A percentile compares a stretch with the other conserved stretches of the same genome.
phyloP scores from a whole-genome alignment of 1,140 invertebrate species.

The Hydropsyche tenuis region DNA sequence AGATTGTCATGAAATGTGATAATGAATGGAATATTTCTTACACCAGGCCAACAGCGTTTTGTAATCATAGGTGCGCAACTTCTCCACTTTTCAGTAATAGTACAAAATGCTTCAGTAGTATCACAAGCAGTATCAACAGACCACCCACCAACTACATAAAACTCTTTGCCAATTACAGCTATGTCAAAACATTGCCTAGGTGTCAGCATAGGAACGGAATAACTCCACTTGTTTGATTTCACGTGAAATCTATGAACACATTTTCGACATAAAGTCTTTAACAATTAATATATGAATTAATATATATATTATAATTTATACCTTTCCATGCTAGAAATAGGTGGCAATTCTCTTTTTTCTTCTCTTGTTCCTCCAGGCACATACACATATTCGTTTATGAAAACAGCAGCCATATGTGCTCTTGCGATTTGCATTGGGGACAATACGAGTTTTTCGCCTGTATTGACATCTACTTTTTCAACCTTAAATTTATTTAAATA shows the following conservation, averaged over 20 bases:
- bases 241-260: not conserved
- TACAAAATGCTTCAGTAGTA: not conserved
- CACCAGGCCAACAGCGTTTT: not conserved
- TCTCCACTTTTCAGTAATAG: conserved; percentile 4
- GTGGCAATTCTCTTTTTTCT: not conserved
- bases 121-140: not conserved
- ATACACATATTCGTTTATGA: not conserved
- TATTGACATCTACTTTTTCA: not conserved
- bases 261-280: too few species aligned
- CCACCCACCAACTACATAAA: conserved; percentile 4
- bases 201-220: not conserved
- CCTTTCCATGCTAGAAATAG: conserved; percentile 3
- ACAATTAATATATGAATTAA: not conserved
- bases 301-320: not conserved
- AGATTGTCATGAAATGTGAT: not conserved
- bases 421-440: not conserved
- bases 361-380: not conserved
- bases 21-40: not conserved
- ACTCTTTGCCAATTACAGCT: not conserved
- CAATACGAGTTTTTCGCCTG: not conserved
- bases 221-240: not conserved
- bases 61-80: not conserved
- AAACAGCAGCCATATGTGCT: not conserved
- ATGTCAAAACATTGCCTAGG: not conserved
- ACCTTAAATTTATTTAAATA: not conserved